Percentiles rank a stretch among this genome's conserved stretches.
These are phyloP conservation scores for Spea bombifrons DNA, from an alignment of 2,113 vertebrate species.

Conservation along the genomic window DNA sequence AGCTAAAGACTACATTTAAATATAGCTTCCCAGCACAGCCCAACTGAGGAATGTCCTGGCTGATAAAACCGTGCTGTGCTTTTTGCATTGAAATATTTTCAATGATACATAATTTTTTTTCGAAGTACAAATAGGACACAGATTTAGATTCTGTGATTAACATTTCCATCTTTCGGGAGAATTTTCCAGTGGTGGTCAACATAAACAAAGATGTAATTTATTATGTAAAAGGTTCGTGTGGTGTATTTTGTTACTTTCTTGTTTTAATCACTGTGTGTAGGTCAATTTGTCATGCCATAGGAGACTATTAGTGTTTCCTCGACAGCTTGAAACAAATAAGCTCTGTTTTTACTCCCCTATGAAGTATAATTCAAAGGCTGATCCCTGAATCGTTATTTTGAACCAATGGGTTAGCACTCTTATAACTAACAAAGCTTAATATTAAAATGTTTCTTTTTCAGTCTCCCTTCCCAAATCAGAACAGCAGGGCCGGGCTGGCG, in stretches of 20 bases:
- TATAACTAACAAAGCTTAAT: too few relatives aligned
- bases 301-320: not conserved
- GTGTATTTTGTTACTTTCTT: not conserved
- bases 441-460: too few relatives aligned
- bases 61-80: slow-evolving; percentile 45
- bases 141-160: slow-evolving; percentile 46
- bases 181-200: not conserved
- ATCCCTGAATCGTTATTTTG: too few relatives aligned
- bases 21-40: slow-evolving; percentile 45
- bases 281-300: not conserved
- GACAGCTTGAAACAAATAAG: not conserved
- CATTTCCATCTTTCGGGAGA: slow-evolving; percentile 11
- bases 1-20: slow-evolving; percentile 54
- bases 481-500: too few relatives aligned
- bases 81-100: slow-evolving; percentile 51
- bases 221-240: not conserved
- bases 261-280: slow-evolving; percentile 1
- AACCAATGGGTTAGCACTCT: too few relatives aligned
- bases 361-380: too few relatives aligned
- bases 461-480: too few relatives aligned
- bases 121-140: slow-evolving; percentile 51
- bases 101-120: slow-evolving; percentile 59
- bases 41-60: slow-evolving; percentile 37
- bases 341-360: not conserved
- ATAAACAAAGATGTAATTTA: slow-evolving; percentile 11